Evolutionary conservation across 1,140 invertebrate genomes (phyloP).

Genomic region (Chrysomallon squamiferum): DNA sequence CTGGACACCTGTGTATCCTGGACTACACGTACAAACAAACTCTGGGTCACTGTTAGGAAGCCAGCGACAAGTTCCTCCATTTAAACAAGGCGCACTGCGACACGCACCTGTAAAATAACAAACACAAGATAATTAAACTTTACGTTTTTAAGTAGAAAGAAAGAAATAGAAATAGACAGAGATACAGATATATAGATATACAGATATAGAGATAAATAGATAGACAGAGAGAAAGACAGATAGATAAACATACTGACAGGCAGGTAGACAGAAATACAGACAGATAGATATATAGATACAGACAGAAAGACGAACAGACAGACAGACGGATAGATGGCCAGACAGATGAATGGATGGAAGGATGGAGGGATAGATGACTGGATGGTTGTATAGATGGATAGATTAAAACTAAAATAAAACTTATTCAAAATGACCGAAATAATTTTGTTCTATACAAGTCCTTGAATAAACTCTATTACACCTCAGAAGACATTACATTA

Average conservation of each 20-base stretch:
- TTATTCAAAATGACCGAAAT: too few relatives aligned
- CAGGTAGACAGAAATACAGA: background rate
- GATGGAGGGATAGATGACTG: too few relatives aligned
- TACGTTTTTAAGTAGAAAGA: background rate
- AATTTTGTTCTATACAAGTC: too few relatives aligned
- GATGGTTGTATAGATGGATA: too few relatives aligned
- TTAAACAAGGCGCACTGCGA: slow-evolving; percentile 31
- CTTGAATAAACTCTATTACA: too few relatives aligned
- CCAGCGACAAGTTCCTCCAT: slow-evolving; percentile 37
- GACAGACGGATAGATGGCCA: too few relatives aligned
- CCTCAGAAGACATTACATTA: too few relatives aligned
- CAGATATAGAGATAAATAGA: background rate
- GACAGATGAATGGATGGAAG: too few relatives aligned
- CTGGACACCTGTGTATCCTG: slow-evolving; percentile 27
- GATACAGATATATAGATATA: background rate
- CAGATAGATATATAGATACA: background rate
- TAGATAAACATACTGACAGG: background rate
- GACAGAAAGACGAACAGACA: too few relatives aligned
- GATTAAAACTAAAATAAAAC: too few relatives aligned
- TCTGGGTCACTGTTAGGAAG: slow-evolving; percentile 54
- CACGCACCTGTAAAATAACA: slow-evolving; percentile 24
- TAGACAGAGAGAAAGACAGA: background rate
- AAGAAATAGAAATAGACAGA: background rate
- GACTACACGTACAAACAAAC: slow-evolving; percentile 28
- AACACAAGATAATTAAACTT: background rate